Evolutionary conservation across 2,888 invertebrate genomes (phyloP).

Genomic region (Liposcelis brunnea): DNA sequence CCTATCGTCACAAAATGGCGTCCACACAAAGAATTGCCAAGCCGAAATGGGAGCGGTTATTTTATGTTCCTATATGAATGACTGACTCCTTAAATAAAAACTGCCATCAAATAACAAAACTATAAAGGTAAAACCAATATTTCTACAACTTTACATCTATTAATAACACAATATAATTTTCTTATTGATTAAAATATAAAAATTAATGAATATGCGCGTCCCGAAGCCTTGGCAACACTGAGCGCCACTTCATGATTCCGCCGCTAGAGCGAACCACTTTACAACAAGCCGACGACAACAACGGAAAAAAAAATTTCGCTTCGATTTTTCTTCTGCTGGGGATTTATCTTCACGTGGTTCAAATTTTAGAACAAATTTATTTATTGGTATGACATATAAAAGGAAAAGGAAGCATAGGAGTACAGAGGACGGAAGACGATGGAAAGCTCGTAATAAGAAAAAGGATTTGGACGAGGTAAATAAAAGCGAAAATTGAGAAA

Average conservation of each 20-base stretch:
- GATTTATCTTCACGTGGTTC: background rate
- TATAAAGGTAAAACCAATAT: background rate
- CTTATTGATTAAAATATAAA: slow-evolving; percentile 5
- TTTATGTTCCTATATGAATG: too few relatives aligned
- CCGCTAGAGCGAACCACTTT: slow-evolving; percentile 2
- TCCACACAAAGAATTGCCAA: slow-evolving; percentile 8
- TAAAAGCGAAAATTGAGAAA: background rate
- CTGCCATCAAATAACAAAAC: too few relatives aligned
- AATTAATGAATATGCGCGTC: slow-evolving; percentile 1
- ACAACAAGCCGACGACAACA: background rate
- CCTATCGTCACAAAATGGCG: slow-evolving; percentile 7
- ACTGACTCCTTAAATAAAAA: too few relatives aligned
- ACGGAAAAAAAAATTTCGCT: too few relatives aligned
- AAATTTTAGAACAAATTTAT: background rate
- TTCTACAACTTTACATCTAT: slow-evolving; percentile 5
- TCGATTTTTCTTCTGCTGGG: slow-evolving; percentile 2
- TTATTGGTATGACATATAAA: slow-evolving; percentile 32
- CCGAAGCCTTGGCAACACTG: slow-evolving; percentile 7
- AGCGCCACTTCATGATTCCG: background rate
- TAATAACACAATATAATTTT: slow-evolving; percentile 2
- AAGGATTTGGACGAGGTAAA: slow-evolving; percentile 64
- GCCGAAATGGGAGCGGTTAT: slow-evolving; percentile 6
- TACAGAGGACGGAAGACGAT: slow-evolving; percentile 58
- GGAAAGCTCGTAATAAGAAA: slow-evolving; percentile 57
- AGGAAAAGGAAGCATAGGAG: slow-evolving; percentile 69